phyloP scores from a whole-genome alignment of 2,888 invertebrate species.

The Marasmarcha lunaedactyla region DNA sequence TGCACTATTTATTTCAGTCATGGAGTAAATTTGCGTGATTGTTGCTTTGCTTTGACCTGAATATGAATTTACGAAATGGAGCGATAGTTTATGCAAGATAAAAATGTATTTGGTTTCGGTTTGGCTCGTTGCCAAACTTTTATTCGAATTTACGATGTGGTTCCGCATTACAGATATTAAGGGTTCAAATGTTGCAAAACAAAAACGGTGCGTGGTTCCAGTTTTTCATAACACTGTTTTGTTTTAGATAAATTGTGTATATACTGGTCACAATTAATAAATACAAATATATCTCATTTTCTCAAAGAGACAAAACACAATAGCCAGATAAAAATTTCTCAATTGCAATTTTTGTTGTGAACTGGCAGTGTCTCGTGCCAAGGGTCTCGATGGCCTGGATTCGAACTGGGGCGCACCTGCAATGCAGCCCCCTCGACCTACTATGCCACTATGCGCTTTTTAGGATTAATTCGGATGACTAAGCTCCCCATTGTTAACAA shows the following conservation, averaged over 20 bases:
- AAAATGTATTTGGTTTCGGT: constrained; percentile 15
- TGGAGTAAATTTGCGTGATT: constrained; percentile 1
- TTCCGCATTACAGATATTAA: no score
- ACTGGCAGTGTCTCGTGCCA: neutral
- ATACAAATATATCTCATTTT: no score
- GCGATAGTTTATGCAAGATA: constrained; percentile 17
- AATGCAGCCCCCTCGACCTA: constrained; percentile 43
- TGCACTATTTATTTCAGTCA: neutral
- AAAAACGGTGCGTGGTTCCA: no score
- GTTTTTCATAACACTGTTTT: no score
- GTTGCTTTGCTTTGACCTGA: constrained; percentile 13
- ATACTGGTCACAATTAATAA: no score
- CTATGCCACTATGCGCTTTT: constrained; percentile 3
- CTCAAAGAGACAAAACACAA: no score
- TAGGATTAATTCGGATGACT: neutral
- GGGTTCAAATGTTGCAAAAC: no score
- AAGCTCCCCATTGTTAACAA: neutral
- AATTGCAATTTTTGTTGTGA: neutral
- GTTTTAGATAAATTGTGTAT: no score
- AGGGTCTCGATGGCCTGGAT: neutral
- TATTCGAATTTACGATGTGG: constrained; percentile 5
- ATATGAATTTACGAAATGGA: constrained; percentile 5
- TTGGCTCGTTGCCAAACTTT: constrained; percentile 20
- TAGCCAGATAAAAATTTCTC: no score
- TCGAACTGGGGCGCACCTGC: constrained; percentile 55